Conservation (phyloP, 1,140 invertebrate genomes). For the Plectrocnemia conspersa region DNA sequence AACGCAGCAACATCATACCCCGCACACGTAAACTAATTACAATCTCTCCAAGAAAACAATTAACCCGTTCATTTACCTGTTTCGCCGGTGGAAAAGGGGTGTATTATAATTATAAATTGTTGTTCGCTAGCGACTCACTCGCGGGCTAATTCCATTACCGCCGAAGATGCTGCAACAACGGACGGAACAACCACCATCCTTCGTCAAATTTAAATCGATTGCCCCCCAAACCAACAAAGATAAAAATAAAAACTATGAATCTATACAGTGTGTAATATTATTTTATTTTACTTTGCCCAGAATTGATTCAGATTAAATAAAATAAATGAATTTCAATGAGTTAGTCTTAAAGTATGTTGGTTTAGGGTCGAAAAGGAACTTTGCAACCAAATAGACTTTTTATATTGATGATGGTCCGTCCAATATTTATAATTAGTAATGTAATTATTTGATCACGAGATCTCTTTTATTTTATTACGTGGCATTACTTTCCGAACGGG, state of each 20-base stretch:
- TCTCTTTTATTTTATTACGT: too few relatives aligned
- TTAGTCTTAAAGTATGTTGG: too few relatives aligned
- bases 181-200: conserved; percentile 2
- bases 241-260: not conserved
- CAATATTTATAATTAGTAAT: too few relatives aligned
- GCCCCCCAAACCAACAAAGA: not conserved
- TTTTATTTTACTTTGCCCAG: not conserved
- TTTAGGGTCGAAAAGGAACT: not conserved
- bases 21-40: conserved; percentile 34
- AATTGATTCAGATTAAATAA: not conserved
- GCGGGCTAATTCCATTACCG: conserved; percentile 29
- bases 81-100: conserved; percentile 25
- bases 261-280: not conserved
- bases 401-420: not conserved
- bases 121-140: conserved; percentile 33
- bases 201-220: not conserved
- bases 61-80: conserved; percentile 34
- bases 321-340: conserved; percentile 9
- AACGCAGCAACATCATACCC: conserved; percentile 27
- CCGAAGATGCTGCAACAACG: conserved; percentile 11
- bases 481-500: too few relatives aligned
- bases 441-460: too few relatives aligned
- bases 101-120: conserved; percentile 35
- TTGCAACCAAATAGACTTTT: conserved; percentile 2
- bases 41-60: conserved; percentile 36